Evolutionary conservation across 2,888 invertebrate species (phyloP), one percentile per base, ranked within the genome.

Genomic region (Blastobasis lacticolella): DNA sequence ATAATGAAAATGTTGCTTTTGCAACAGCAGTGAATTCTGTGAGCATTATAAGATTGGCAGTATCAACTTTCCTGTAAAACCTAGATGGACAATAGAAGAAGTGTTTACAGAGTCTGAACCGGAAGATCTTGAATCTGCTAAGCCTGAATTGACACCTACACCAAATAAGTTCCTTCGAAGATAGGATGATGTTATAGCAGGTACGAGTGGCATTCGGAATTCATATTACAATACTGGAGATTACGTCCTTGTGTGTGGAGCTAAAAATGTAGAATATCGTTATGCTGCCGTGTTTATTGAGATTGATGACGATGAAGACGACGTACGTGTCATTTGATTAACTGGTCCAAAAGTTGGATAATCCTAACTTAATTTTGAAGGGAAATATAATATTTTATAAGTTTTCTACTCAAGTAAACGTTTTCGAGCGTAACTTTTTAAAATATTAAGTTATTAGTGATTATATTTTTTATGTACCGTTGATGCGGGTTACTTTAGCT

Each of bases 141-240:
- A 4, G n/a, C 10, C 45, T 45, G 45, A 45, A 45, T 45, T 45
- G 45, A 45, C 10, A 37, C 47, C 38, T 37, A 47, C 47, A 47
- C 47, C 47, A 47, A 47, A 47, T 38, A 10, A 37, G 47, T 37
- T 5, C 38, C 47, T 36, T 47, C 37, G 5, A 47, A 47, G 37
- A 38, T 47, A 4, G 1, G 4, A 47, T 47, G 7, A 47, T 47
- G 47, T 10, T 37, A 47, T 46, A 46, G 46, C 46, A 37, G 46
- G 46, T 10, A 23, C 46, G n/a, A 46, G 46, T 46, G 46, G 46
- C 46, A 46, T 37, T 46, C 46, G 46, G 38, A 46, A 46, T 38
- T 46, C 46, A 46, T 46, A 36, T 46, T 45, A 5, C 23, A 45
- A 45, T 45, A 45, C 45, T 45, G 45, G 45, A 45, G 45, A 45